These are phyloP conservation scores for Euproctis similis DNA, from an alignment of 2,888 invertebrate genomes.

Conservation along the genomic window DNA sequence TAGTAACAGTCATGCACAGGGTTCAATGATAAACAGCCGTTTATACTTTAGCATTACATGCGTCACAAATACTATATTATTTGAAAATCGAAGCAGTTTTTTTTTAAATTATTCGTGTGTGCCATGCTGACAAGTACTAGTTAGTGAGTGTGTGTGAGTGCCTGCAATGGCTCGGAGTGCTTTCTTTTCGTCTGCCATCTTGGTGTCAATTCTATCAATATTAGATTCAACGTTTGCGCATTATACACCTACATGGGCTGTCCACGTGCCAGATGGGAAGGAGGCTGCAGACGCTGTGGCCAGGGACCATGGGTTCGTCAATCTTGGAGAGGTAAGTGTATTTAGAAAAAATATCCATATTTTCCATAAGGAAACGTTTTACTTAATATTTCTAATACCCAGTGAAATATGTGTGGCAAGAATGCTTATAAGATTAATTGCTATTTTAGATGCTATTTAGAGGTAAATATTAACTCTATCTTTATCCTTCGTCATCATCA, in stretches of 20 bases:
- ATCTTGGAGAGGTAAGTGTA: constrained; percentile 90
- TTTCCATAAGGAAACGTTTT: not conserved
- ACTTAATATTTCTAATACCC: not conserved
- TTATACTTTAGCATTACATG: constrained; percentile 25
- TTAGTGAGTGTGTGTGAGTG: constrained; percentile 50
- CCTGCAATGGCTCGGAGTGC: constrained; percentile 62
- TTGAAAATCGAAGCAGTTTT: constrained; percentile 23
- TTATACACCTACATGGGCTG: constrained; percentile 91
- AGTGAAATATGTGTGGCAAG: not conserved
- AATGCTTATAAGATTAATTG: too few species aligned
- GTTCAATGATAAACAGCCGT: constrained; percentile 13
- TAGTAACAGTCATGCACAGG: constrained; percentile 9
- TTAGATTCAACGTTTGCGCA: constrained; percentile 56
- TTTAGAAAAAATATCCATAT: not conserved
- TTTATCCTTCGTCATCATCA: too few species aligned
- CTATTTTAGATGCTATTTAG: too few species aligned
- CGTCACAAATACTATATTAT: constrained; percentile 11
- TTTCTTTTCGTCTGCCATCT: constrained; percentile 43
- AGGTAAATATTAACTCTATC: too few species aligned
- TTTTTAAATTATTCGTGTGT: constrained; percentile 38
- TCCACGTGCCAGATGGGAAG: constrained; percentile 83
- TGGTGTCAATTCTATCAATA: constrained; percentile 43
- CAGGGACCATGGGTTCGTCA: constrained; percentile 86
- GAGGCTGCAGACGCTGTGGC: constrained; percentile 84
- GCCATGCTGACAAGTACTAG: constrained; percentile 72